These are phyloP conservation scores for Pelecanus crispus DNA, from an alignment of 2,113 vertebrate genomes.

Conservation along the genomic window DNA sequence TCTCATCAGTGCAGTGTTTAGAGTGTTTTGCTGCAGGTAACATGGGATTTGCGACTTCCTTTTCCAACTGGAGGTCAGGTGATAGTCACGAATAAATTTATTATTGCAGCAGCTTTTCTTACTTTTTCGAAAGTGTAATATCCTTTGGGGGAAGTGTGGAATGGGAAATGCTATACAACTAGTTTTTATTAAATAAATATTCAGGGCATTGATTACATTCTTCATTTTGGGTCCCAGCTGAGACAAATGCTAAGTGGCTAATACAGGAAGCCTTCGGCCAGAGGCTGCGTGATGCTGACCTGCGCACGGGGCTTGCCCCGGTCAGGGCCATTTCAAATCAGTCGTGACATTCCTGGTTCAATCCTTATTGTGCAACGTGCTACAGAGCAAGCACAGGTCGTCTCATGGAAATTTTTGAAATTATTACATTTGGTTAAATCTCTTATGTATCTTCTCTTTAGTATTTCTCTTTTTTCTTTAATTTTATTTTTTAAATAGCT, in stretches of 20 bases:
- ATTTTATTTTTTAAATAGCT: neutral
- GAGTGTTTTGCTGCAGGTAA: neutral
- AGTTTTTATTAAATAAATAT: neutral
- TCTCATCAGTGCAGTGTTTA: neutral
- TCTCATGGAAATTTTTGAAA: neutral
- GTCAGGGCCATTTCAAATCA: too few species aligned
- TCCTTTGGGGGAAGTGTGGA: neutral
- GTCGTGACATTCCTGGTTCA: neutral
- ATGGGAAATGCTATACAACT: neutral
- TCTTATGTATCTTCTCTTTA: neutral
- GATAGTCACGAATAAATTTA: neutral
- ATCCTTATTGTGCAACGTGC: fast-evolving
- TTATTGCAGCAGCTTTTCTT: neutral
- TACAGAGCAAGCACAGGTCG: neutral
- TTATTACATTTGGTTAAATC: neutral
- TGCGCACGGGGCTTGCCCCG: fast-evolving
- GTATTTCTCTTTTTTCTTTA: neutral
- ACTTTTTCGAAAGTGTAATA: neutral
- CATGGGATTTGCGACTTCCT: neutral
- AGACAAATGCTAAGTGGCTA: neutral
- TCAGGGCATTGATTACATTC: neutral
- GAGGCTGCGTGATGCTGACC: neutral
- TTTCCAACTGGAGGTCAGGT: neutral
- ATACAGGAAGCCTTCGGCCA: fast-evolving
- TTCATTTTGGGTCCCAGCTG: neutral